phyloP scores from a whole-genome alignment of 1,140 invertebrate genomes.

The Dolichoris vasculosae region DNA sequence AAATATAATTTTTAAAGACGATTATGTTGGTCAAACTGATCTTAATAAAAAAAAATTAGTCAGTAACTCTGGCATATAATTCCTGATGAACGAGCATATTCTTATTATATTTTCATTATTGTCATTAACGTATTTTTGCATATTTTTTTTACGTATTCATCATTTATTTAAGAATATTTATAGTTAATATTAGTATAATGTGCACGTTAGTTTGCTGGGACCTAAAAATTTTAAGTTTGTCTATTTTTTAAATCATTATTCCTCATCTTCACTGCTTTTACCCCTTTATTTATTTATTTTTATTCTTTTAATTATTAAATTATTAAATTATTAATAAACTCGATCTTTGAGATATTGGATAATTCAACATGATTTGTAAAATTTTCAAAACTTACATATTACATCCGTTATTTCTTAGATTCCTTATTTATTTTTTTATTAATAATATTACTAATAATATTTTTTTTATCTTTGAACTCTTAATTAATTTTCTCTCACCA shows the following conservation, averaged over 20 bases:
- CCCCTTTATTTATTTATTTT: slow-evolving; percentile 35
- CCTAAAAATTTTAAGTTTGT: slow-evolving; percentile 35
- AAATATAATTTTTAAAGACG: slow-evolving; percentile 22
- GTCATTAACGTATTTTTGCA: slow-evolving; percentile 49
- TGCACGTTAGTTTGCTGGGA: slow-evolving; percentile 40
- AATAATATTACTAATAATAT: slow-evolving; percentile 58
- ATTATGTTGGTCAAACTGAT: slow-evolving; percentile 18
- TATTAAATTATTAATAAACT: slow-evolving; percentile 61
- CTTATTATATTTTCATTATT: slow-evolving; percentile 54
- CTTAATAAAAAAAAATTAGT: slow-evolving; percentile 48
- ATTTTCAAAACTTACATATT: slow-evolving; percentile 66
- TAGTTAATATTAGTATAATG: slow-evolving; percentile 48
- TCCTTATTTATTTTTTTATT: slow-evolving; percentile 51
- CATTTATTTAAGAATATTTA: slow-evolving; percentile 52
- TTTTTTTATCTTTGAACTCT: slow-evolving; percentile 64
- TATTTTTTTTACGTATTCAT: slow-evolving; percentile 41
- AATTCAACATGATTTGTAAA: slow-evolving; percentile 65
- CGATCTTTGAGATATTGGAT: slow-evolving; percentile 59
- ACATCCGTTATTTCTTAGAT: slow-evolving; percentile 49
- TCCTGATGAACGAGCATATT: slow-evolving; percentile 42
- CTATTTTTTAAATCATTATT: slow-evolving; percentile 50
- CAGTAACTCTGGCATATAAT: slow-evolving; percentile 39
- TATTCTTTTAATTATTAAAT: slow-evolving; percentile 27
- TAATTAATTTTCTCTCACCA: slow-evolving; percentile 58
- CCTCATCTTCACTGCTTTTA: slow-evolving; percentile 34